phyloP scores from a whole-genome alignment of 2,888 invertebrate species.

The Brachyopa scutellaris region DNA sequence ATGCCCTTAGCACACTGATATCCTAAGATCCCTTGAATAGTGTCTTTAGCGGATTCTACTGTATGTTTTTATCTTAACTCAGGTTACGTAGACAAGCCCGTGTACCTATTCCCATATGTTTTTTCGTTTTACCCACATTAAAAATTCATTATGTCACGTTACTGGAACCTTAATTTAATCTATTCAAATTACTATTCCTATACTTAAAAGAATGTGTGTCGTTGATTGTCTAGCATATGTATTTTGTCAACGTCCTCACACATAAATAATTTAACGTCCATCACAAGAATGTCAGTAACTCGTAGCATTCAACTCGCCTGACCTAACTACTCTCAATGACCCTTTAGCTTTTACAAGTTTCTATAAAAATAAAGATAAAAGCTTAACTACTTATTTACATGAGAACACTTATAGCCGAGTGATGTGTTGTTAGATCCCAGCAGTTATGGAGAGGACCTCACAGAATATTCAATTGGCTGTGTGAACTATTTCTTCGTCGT shows the following conservation, averaged over 20 bases:
- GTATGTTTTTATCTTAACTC: too few species aligned
- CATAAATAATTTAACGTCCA: slow-evolving; percentile 11
- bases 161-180: too few species aligned
- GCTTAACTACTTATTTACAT: not conserved
- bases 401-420: not conserved
- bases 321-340: not conserved
- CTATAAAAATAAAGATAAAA: not conserved
- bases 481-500: not conserved
- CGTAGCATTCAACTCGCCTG: not conserved
- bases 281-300: not conserved
- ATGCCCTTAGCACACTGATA: too few species aligned
- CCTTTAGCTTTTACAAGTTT: not conserved
- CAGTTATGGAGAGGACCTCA: too few species aligned
- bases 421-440: too few species aligned
- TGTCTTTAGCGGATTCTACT: too few species aligned
- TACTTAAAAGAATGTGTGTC: too few species aligned
- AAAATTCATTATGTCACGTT: too few species aligned
- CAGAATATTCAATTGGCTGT: not conserved
- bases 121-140: too few species aligned
- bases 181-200: not conserved
- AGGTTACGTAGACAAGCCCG: too few species aligned
- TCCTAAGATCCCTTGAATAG: too few species aligned
- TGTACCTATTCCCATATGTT: too few species aligned
- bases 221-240: not conserved
- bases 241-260: not conserved